These are phyloP conservation scores for Drosophila tristis DNA, from an alignment of 1,140 invertebrate species.

Conservation along the genomic window DNA sequence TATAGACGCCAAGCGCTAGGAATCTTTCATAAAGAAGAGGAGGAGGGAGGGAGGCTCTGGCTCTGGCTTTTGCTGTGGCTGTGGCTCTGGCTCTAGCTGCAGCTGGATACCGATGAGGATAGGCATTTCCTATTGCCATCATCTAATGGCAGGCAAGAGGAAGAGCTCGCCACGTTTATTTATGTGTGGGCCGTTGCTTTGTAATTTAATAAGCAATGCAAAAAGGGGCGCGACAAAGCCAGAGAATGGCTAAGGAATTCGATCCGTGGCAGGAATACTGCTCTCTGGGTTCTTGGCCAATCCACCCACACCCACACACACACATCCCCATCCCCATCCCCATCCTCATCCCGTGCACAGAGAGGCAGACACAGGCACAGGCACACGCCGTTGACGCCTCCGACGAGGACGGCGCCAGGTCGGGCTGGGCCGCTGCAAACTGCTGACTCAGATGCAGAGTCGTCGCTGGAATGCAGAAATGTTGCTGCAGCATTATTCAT, in stretches of 20 bases:
- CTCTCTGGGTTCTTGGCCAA: constrained; percentile 29
- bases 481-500: constrained; percentile 64
- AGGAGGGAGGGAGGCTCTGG: not conserved
- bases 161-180: constrained; percentile 64
- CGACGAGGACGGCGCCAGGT: constrained; percentile 70
- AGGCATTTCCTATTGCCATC: constrained; percentile 64
- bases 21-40: constrained; percentile 69
- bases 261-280: no score
- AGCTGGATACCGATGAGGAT: not conserved
- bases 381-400: constrained; percentile 78
- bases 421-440: constrained; percentile 28
- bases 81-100: no score
- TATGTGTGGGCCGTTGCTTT: constrained; percentile 81
- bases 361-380: constrained; percentile 28
- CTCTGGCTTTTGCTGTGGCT: no score
- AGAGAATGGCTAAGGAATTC: constrained; percentile 10
- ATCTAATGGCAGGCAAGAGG: constrained; percentile 58
- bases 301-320: constrained; percentile 24
- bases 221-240: constrained; percentile 68
- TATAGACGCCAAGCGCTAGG: constrained; percentile 81
- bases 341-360: not conserved
- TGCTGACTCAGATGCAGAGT: constrained; percentile 61
- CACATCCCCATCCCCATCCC: not conserved
- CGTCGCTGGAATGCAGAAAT: constrained; percentile 54
- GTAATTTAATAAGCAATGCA: constrained; percentile 78